Base-by-base conservation (phyloP, 2,113 vertebrate species). In the Chaenocephalus aceratus region DNA sequence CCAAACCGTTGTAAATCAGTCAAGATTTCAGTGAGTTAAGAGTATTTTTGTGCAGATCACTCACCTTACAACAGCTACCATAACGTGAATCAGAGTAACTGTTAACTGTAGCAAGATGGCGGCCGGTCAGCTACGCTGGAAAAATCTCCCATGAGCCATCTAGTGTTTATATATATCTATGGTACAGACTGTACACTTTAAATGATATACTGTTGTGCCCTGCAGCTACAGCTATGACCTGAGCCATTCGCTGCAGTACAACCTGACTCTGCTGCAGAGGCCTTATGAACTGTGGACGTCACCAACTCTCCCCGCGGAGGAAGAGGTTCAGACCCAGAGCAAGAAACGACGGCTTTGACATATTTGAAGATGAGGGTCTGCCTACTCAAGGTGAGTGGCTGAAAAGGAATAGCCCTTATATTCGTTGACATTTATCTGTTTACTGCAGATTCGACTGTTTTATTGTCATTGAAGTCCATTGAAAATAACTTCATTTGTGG, bases 351-450 rank as follows among this genome's bases (percentile, higher is more conserved):
- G 96, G 96, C 94, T 99, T 99, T 60, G 98, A 99, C 92, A 99
- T 99, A 93, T 99, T 99, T 93, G 98, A 99, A 93, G 98, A 99
- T 56, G 98, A 99, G 91, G 97, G 97, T 51, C 90, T 98, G 73
- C 91, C 96, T 36, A 95, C 95, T 10, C 97, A 99, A 86, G 96
- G 96, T 93, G 12, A 48, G 84, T 18, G 1, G n/a, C 72, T 9
- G 49, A 56, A 48, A 13, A 58, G 67, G 62, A 30, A 0, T 10
- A 57, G 16, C 8, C 4, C 21, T 12, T 54, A 3, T 21, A 2
- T 51, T 64, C 18, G 66, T 51, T 7, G 15, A 18, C 3, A 48
- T 1, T 75, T 51, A 23, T 44, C 21, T 63, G 2, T 15, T 70
- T 63, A 7, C 11, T 54, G 45, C 53, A 65, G 34, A 52, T 53